Evolutionary conservation across 2,113 vertebrate species (phyloP).

Genomic region (Chamaetylas fuelleborni): DNA sequence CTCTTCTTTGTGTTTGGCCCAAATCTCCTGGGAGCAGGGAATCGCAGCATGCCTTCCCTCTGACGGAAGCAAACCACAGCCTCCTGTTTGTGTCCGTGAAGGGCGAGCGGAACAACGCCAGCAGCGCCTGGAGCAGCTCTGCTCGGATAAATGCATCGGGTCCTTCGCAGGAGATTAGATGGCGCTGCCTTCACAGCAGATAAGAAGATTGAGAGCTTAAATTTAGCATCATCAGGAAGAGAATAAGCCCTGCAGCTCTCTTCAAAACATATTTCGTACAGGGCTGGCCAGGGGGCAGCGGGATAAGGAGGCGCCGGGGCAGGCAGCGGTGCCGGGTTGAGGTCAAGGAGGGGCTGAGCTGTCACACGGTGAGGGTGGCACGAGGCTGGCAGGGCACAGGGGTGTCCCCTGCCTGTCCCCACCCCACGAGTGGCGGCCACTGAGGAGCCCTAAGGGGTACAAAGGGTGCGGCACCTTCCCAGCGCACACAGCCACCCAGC

Average conservation of each 20-base stretch:
- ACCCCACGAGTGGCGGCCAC: rapidly evolving
- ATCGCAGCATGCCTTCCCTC: neutral
- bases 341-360: neutral
- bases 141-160: rapidly evolving
- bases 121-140: neutral
- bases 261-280: neutral
- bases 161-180: slow-evolving; percentile 4
- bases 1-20: neutral
- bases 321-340: rapidly evolving
- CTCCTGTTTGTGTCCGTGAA: neutral
- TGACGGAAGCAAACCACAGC: neutral
- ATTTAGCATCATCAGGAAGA: neutral
- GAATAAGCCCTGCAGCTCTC: neutral
- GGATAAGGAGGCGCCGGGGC: neutral
- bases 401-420: neutral
- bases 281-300: neutral
- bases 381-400: neutral
- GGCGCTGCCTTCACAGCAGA: neutral
- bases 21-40: neutral
- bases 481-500: neutral
- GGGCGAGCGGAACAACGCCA: neutral
- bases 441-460: neutral
- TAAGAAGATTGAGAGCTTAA: slow-evolving; percentile 44
- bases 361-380: rapidly evolving
- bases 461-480: neutral